Evolutionary conservation across 2,113 vertebrate genomes (phyloP), one percentile per base, ranked within the genome.

Genomic region (Istiophorus platypterus): DNA sequence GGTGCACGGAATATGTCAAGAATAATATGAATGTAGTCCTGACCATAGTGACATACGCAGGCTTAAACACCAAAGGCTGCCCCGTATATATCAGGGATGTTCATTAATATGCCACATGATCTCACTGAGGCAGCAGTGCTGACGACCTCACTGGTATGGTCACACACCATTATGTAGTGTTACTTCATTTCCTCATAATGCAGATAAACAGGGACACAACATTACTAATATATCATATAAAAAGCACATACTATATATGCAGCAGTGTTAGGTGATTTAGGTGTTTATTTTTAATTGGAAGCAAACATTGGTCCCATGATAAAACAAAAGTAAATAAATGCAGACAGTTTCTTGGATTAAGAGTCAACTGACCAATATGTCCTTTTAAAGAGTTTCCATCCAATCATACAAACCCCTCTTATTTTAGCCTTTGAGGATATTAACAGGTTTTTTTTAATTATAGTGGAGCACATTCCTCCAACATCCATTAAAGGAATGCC

Each of bases 401-500:
- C 62, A 83, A 86, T 87, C 75, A 85, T 76, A 88, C 41, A 77
- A 85, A 84, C 68, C 67, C 57, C 79, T 83, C 75, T 86, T 86
- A 89, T 91, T 92, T 91, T 86, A 82, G 76, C 57, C 84, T 61
- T 24, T 11, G 0, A 86, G 82, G 81, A 92, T 89, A 92, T 92
- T 90, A 92, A 90, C 82, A 82, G 87, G 31, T 87, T 90, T 89
- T 90, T 89, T 92, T 90, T 92, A 90, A 93, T 93, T 91, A 93
- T 92, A 90, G 83, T 85, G 78, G 87, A 85, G 59, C 85, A 85
- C 90, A 90, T 92, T 89, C 86, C 88, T 72, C 81, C 68, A 87
- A 88, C 90, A 93, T 92, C 92, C 91, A 94, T 94, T 94, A 91
- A 92, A 94, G 89, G 89, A 88, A 92, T 91, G 89, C 90, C 92